Conservation (phyloP, 2,113 vertebrate genomes). For the Crotalus helleri region DNA sequence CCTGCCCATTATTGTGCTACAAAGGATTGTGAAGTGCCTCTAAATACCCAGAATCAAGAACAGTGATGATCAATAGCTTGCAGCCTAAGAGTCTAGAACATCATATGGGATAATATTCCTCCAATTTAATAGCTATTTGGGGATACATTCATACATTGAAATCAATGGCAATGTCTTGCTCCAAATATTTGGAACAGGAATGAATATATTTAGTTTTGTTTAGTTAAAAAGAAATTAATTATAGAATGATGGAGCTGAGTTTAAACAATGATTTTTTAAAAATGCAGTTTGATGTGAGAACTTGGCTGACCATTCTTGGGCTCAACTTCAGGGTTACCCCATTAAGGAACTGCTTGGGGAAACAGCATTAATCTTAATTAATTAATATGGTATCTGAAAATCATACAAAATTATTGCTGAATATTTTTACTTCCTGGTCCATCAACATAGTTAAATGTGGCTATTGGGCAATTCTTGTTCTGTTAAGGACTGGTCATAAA, state of each 20-base stretch:
- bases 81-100: neutral
- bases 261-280: neutral
- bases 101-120: neutral
- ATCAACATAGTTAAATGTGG: neutral
- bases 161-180: neutral
- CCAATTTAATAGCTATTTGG: neutral
- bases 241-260: neutral
- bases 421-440: neutral
- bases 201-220: conserved; percentile 11
- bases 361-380: neutral
- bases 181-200: neutral
- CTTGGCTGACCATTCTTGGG: neutral
- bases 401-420: neutral
- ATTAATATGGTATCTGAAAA: neutral
- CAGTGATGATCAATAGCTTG: neutral
- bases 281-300: neutral
- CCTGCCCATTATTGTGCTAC: neutral
- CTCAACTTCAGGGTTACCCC: neutral
- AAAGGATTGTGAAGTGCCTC: neutral
- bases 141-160: neutral
- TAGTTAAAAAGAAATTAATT: neutral
- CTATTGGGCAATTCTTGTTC: neutral
- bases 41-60: neutral
- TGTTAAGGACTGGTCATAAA: neutral
- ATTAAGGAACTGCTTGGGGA: no score